Evolutionary conservation across 2,888 invertebrate genomes (phyloP), one percentile per base, ranked within the genome.

Genomic region (Acleris sparsana): DNA sequence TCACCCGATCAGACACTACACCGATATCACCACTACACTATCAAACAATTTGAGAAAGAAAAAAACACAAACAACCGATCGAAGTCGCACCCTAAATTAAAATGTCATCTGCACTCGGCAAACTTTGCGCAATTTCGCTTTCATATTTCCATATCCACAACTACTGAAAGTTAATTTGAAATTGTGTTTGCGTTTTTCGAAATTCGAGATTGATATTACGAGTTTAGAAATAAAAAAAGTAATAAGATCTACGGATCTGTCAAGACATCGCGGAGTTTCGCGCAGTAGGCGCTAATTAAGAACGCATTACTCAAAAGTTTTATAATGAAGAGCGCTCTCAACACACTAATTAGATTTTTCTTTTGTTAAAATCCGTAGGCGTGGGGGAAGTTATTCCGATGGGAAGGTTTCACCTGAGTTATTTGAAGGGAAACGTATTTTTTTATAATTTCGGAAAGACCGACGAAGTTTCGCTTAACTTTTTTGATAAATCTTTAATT

Each of bases 291-390:
- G 65, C 65, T 65, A 65, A 65, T 65, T 65, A 65, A 65, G 65
- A 65, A 61, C 65, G 61, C 65, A 65, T 65, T 61, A 65, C 65
- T 65, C 65, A 65, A 56, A 64, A 65, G 61, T 61, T 65, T 65
- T 65, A 65, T 65, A 65, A 65, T 65, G 65, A 65, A 65, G 64
- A 65, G 65, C 65, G 44, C 61, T 61, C 65, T 65, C 65, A 65
- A 65, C 65, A 61, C 65, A 46, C 60, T 65, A 65, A 65, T 65
- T 61, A 65, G 65, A 65, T 65, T 65, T 65, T 65, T 65, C 65
- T 65, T 65, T 65, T 65, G 65, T 65, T 65, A 65, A 64, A 65
- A 65, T 56, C 65, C 65, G 61, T 59, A 58, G 64, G 55, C 64
- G 64, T 52, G 65, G 60, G 56, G 59, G 43, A 52, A 61, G 64